Base-by-base conservation (phyloP, 1,140 invertebrate genomes). In the Homalodisca vitripennis region DNA sequence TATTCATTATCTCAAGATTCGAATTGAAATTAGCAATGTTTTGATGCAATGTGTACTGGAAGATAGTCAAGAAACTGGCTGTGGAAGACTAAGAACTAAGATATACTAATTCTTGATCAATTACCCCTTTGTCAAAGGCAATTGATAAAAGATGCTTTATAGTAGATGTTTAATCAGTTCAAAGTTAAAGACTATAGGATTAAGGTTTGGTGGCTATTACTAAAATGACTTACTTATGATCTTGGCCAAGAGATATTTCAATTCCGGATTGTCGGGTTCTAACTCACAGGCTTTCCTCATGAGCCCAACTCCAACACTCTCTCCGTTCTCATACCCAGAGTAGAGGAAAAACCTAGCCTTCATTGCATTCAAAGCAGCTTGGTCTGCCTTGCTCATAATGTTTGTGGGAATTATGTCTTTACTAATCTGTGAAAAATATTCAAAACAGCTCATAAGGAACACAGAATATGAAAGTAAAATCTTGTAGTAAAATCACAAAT, bases 271-370 rank as follows among this genome's bases (percentile, higher is more conserved):
- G n/a, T 60, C 55, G 14, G 55, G 55, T n/a, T 60, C 22, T 12
- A 60, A n/a, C 29, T 60, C 55, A 22, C 26, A 27, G 26, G 55
- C 55, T 60, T 60, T n/a, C 6, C 26, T 26, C 26, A 26, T 13
- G 26, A 22, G 10, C 24, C 29, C 55, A 2, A 60, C 55, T 12
- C 24, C 55, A 10, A 60, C 55, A 27, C 10, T 26, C 14, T 60
- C 55, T 10, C 55, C 27, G 29, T 60, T 30, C n/a, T 26, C 55
- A 30, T 60, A 60, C 2, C 55, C 55, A 12, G 55, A 26, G 24
- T 26, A 26, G 24, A 60, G 55, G 55, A 60, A 60, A n/a, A 27
- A 60, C 14, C 55, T 26, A 24, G 55, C 55, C 24, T 60, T 60
- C 55, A 60, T 60, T 60, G 55, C 22, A 27, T 24, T 60, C 55